phyloP scores from a whole-genome alignment of 2,888 invertebrate genomes.

The Tridacna gigas region DNA sequence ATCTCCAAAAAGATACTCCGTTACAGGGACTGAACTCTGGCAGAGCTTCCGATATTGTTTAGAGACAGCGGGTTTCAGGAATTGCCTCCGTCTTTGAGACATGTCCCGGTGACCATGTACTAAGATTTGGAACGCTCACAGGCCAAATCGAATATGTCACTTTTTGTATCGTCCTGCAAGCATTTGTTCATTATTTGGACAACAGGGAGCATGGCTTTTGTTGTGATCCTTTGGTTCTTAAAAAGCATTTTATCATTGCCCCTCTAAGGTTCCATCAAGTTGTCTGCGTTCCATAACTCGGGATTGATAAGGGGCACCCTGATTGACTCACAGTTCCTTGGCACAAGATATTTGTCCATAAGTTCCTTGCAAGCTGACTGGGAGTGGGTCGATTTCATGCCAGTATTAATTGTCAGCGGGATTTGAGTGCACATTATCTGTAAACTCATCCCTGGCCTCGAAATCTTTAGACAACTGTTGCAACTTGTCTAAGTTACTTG shows the following conservation, averaged over 20 bases:
- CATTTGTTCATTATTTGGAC: constrained; percentile 3
- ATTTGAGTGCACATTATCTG: neutral
- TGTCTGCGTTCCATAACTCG: neutral
- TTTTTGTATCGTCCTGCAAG: neutral
- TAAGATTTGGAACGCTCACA: neutral
- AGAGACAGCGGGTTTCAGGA: constrained; percentile 1
- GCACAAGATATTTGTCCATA: constrained; percentile 5
- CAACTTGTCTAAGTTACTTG: neutral
- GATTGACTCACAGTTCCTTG: neutral
- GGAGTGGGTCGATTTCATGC: neutral
- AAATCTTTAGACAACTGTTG: neutral
- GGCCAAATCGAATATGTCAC: neutral
- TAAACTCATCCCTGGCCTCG: neutral
- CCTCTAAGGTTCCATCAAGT: neutral
- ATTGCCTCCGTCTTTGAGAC: neutral
- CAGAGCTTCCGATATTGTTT: constrained; percentile 12
- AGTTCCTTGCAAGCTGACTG: neutral
- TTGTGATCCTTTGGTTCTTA: neutral
- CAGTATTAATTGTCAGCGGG: neutral
- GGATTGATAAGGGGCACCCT: neutral
- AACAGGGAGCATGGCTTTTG: constrained; percentile 1
- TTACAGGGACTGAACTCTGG: neutral
- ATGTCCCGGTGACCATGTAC: neutral
- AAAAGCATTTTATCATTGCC: constrained; percentile 2
- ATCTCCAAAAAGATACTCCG: constrained; percentile 7